Evolutionary conservation across 2,888 invertebrate genomes (phyloP).

Genomic region (Lissocephala sabroskyi): DNA sequence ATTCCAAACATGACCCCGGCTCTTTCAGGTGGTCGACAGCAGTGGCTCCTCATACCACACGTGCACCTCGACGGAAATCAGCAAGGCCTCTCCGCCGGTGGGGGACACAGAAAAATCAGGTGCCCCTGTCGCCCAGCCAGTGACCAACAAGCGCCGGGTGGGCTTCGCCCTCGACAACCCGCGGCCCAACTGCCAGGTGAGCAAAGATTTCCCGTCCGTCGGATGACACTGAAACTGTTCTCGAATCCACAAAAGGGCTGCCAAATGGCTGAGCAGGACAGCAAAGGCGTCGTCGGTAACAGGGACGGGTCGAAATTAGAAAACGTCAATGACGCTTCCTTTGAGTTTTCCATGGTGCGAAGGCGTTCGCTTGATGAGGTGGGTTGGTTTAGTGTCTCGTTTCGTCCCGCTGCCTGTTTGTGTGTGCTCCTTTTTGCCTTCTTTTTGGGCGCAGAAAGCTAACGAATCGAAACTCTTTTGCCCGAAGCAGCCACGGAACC

Average conservation of each 20-base stretch:
- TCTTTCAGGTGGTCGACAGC: conserved; percentile 64
- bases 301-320: conserved; percentile 62
- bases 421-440: not conserved
- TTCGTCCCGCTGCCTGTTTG: no score
- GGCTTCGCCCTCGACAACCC: conserved; percentile 46
- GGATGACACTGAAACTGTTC: no score
- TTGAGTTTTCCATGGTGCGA: conserved; percentile 71
- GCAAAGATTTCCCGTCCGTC: no score
- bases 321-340: conserved; percentile 64
- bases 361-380: conserved; percentile 65
- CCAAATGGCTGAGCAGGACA: conserved; percentile 68
- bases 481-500: no score
- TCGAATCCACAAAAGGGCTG: conserved; percentile 54
- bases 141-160: conserved; percentile 46
- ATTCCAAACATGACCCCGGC: no score
- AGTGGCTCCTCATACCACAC: conserved; percentile 71
- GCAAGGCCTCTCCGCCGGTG: conserved; percentile 52
- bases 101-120: conserved; percentile 22
- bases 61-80: conserved; percentile 67
- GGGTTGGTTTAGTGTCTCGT: no score
- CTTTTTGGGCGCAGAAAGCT: not conserved
- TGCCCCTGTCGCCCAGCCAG: conserved; percentile 15
- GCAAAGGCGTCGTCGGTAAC: conserved; percentile 26
- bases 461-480: no score
- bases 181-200: conserved; percentile 57